phyloP scores from a whole-genome alignment of 2,888 invertebrate species.

The Melinaea marsaeus region DNA sequence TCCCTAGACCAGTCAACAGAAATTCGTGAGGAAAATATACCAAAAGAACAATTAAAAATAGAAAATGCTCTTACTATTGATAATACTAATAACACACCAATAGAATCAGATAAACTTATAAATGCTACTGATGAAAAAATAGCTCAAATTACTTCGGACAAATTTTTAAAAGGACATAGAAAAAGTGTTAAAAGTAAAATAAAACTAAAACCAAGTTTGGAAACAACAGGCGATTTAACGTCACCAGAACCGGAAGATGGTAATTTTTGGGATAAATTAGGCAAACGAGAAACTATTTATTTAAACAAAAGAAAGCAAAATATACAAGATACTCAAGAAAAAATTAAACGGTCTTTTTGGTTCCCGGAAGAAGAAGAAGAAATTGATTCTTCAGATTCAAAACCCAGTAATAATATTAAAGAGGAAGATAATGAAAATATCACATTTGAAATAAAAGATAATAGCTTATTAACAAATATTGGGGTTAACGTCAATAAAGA shows the following conservation, averaged over 20 bases:
- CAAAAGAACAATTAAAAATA: conserved; percentile 26
- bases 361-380: conserved; percentile 53
- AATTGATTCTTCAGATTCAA: not conserved
- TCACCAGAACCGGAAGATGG: conserved; percentile 68
- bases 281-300: conserved; percentile 81
- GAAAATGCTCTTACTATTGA: not conserved
- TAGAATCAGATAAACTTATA: not conserved
- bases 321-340: conserved; percentile 62
- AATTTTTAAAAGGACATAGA: conserved; percentile 29
- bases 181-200: conserved; percentile 43
- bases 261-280: conserved; percentile 83
- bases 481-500: not conserved
- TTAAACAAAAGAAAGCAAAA: conserved; percentile 76
- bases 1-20: conserved; percentile 24
- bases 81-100: not conserved
- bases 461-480: not conserved
- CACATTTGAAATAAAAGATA: not conserved
- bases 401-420: conserved; percentile 3
- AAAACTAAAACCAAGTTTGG: conserved; percentile 38
- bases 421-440: not conserved
- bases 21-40: conserved; percentile 27
- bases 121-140: not conserved
- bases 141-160: conserved; percentile 8
- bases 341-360: conserved; percentile 58
- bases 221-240: conserved; percentile 37